A percentile compares a stretch with the other conserved stretches of the same genome.
phyloP scores from a whole-genome alignment of 2,888 invertebrate genomes.

The Mesorhabditis spiculigera region DNA sequence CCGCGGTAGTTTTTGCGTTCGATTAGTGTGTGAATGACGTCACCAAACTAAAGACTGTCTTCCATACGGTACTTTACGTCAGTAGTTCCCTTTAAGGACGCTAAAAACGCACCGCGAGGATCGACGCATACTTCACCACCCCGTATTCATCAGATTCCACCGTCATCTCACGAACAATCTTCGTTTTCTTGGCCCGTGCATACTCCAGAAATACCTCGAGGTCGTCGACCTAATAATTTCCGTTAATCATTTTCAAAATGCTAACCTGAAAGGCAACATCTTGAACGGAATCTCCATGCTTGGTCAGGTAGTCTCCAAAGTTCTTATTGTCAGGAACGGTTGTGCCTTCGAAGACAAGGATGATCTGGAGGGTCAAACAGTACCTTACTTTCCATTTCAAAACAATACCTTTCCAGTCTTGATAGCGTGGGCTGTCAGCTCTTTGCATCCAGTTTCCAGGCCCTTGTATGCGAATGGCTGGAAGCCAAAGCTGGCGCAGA shows the following conservation, averaged over 20 bases:
- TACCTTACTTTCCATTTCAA: too few relatives aligned
- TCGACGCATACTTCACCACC: constrained; percentile 77
- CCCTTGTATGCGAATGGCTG: constrained; percentile 87
- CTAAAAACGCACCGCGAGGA: constrained; percentile 77
- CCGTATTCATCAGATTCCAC: constrained; percentile 83
- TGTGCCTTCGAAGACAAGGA: constrained; percentile 77
- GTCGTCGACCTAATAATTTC: constrained; percentile 72
- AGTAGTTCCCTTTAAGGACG: neutral
- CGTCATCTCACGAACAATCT: constrained; percentile 76
- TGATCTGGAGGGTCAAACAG: too few relatives aligned
- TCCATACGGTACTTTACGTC: too few relatives aligned
- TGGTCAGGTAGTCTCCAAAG: constrained; percentile 76
- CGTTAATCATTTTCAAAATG: neutral
- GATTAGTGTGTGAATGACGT: constrained; percentile 89
- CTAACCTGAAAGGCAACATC: constrained; percentile 79
- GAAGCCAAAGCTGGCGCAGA: constrained; percentile 86
- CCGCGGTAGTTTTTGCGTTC: constrained; percentile 81
- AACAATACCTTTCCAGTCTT: too few relatives aligned
- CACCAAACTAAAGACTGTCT: constrained; percentile 75
- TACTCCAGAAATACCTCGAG: constrained; percentile 79
- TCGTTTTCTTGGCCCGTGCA: constrained; percentile 80
- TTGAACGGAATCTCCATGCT: constrained; percentile 90
- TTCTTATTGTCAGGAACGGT: constrained; percentile 76
- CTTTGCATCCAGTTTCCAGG: constrained; percentile 82
- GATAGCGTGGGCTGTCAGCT: constrained; percentile 75